Evolutionary conservation across 2,888 invertebrate species (phyloP).

Genomic region (Leptinotarsa rubiginosa): DNA sequence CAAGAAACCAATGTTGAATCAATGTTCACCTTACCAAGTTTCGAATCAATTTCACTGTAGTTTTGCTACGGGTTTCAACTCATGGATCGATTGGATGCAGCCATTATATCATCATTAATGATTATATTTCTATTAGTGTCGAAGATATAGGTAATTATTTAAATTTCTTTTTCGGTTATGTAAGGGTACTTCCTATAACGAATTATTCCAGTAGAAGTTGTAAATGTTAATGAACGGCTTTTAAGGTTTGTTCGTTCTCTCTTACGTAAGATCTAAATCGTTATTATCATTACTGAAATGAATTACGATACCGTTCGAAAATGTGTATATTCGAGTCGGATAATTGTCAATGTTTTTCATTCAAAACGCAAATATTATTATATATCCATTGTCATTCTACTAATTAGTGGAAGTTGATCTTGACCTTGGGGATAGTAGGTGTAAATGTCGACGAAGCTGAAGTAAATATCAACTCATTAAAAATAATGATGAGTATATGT

Average conservation of each 20-base stretch:
- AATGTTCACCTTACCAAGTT: background rate
- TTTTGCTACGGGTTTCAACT: background rate
- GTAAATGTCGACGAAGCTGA: background rate
- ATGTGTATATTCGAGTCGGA: background rate
- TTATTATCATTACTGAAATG: background rate
- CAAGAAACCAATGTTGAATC: background rate
- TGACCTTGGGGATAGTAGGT: slow-evolving; percentile 1
- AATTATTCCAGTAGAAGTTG: background rate
- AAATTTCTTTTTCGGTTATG: background rate
- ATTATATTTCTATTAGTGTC: background rate
- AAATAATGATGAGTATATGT: slow-evolving; percentile 9
- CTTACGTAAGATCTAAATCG: no score
- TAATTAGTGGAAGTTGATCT: background rate
- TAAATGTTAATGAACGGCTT: no score
- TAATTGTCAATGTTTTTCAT: background rate
- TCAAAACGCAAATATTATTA: background rate
- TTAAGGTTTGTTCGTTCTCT: no score
- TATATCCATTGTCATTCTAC: background rate
- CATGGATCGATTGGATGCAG: background rate
- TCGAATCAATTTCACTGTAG: background rate
- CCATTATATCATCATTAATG: background rate
- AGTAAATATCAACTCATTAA: background rate
- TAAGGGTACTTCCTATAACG: background rate
- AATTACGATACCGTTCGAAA: background rate
- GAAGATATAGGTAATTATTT: background rate